A percentile compares a stretch with the other conserved stretches of the same genome.
phyloP scores from a whole-genome alignment of 2,888 invertebrate genomes.

The Exephanes ischioxanthus region DNA sequence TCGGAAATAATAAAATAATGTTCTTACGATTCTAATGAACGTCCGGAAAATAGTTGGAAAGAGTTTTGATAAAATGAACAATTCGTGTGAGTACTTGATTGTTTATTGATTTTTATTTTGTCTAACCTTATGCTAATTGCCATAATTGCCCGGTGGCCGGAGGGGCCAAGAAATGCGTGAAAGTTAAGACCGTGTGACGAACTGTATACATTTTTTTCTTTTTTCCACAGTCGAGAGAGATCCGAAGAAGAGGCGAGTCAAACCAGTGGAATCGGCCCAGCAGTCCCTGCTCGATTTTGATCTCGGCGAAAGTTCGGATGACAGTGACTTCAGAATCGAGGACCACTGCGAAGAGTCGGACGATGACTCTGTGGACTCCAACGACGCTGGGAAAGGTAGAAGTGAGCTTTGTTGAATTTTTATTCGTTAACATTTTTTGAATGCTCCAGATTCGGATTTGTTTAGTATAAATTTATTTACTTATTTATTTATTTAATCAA shows the following conservation, averaged over 20 bases:
- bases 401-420: not conserved
- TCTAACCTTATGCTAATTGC: not conserved
- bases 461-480: not conserved
- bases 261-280: constrained; percentile 91
- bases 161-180: not conserved
- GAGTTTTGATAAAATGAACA: constrained; percentile 52
- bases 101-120: constrained; percentile 12
- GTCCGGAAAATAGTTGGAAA: not conserved
- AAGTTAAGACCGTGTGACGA: not conserved
- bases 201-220: constrained; percentile 21
- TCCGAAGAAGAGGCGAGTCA: constrained; percentile 93
- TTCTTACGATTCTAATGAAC: not conserved
- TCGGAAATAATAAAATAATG: not conserved
- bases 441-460: not conserved
- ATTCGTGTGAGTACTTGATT: constrained; percentile 56
- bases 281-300: constrained; percentile 92
- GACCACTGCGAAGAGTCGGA: constrained; percentile 93
- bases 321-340: constrained; percentile 97
- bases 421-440: not conserved
- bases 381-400: constrained; percentile 88
- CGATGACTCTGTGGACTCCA: constrained; percentile 91
- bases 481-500: too few relatives aligned
- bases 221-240: constrained; percentile 88
- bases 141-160: not conserved
- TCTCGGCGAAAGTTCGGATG: constrained; percentile 96